Conservation (phyloP, 2,888 invertebrate genomes). For the Julus scandinavius region DNA sequence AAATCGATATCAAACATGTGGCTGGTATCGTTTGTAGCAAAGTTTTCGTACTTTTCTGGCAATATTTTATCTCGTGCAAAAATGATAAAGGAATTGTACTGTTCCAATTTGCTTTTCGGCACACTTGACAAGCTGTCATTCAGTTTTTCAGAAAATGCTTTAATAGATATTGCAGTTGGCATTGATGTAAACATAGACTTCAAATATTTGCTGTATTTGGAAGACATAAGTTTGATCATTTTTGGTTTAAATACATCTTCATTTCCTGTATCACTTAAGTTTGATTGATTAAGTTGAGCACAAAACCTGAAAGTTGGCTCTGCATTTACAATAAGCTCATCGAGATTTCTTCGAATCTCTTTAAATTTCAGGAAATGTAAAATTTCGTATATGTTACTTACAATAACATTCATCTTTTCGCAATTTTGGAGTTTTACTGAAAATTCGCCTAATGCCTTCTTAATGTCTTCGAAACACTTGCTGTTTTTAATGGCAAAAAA, state of each 20-base stretch:
- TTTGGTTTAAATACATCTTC: neutral
- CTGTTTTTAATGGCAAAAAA: neutral
- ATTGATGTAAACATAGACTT: slow-evolving; percentile 15
- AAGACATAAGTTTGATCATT: neutral
- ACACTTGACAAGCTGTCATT: neutral
- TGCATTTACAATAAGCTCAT: neutral
- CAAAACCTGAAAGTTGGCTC: slow-evolving; percentile 14
- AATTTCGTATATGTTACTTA: neutral
- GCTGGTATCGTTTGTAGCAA: neutral
- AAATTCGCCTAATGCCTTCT: neutral
- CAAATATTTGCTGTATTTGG: slow-evolving; percentile 23
- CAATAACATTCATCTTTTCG: neutral
- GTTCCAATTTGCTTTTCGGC: neutral
- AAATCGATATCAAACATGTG: neutral
- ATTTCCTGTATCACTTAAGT: neutral
- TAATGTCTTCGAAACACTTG: neutral
- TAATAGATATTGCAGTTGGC: neutral
- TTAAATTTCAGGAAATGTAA: neutral
- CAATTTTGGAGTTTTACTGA: neutral
- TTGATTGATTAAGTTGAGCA: neutral
- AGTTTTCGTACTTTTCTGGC: neutral
- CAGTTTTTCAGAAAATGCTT: neutral
- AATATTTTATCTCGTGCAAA: neutral
- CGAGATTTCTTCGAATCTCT: neutral
- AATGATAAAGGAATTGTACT: neutral